Conservation (phyloP, 2,113 vertebrate genomes). For the Nothobranchius kuhntae region DNA sequence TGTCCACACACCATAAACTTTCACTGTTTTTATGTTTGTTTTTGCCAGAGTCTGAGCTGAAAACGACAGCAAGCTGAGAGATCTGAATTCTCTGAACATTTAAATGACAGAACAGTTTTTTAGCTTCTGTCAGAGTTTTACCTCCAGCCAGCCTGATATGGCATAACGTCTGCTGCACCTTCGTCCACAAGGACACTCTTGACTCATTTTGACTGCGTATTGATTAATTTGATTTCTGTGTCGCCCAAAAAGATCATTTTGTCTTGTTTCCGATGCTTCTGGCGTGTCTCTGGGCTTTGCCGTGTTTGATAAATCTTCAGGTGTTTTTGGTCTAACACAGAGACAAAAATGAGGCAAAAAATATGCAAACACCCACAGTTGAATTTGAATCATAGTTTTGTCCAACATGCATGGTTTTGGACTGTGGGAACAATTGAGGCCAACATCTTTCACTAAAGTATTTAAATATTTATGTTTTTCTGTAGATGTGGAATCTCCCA, state of each 20-base stretch:
- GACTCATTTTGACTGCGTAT: constrained; percentile 1
- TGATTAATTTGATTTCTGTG: constrained; percentile 4
- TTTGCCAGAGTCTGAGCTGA: neutral
- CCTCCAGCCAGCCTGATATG: neutral
- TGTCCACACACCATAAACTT: neutral
- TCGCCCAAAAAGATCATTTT: neutral
- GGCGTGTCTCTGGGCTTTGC: neutral
- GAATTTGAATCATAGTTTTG: neutral
- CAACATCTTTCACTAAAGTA: neutral
- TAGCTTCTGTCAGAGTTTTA: neutral
- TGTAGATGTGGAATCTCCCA: constrained; percentile 88
- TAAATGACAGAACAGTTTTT: neutral
- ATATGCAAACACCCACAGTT: neutral
- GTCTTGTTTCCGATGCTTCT: neutral
- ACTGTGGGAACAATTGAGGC: neutral
- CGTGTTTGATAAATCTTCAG: neutral
- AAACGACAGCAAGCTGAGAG: constrained; percentile 3
- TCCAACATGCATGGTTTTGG: neutral
- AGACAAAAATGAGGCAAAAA: neutral
- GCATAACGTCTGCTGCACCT: constrained; percentile 3
- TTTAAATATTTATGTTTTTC: neutral
- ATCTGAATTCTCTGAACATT: neutral
- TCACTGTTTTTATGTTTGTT: constrained; percentile 1
- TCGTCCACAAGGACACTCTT: neutral
- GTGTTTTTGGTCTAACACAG: neutral